Evolutionary conservation across 1,140 invertebrate genomes (phyloP).

Genomic region (Dreissena rostriformis): DNA sequence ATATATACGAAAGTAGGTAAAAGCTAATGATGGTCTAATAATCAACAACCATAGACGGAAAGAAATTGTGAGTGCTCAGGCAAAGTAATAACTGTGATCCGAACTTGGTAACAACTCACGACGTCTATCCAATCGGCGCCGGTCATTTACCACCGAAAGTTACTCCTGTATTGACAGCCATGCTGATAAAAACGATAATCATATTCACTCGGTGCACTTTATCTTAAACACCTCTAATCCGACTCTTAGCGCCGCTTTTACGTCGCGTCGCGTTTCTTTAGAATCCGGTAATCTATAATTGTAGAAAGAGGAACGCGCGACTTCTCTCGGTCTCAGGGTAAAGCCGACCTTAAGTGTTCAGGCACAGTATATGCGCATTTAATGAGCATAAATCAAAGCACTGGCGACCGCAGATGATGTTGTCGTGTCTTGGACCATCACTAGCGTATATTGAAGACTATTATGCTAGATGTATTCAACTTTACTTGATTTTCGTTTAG

Average conservation of each 20-base stretch:
- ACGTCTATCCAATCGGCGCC: not conserved
- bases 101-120: not conserved
- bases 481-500: no score
- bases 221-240: constrained; percentile 36
- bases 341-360: constrained; percentile 35
- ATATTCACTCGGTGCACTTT: constrained; percentile 37
- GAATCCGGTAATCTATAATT: constrained; percentile 53
- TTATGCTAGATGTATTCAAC: no score
- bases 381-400: constrained; percentile 37
- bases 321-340: constrained; percentile 30
- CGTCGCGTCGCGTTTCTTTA: constrained; percentile 29
- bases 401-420: not conserved
- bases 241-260: constrained; percentile 37
- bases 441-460: no score
- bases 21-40: no score
- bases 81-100: not conserved
- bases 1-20: no score
- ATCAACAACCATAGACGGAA: no score
- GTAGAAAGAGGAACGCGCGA: constrained; percentile 43
- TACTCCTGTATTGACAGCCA: constrained; percentile 41
- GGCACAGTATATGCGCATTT: constrained; percentile 25
- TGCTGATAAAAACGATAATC: constrained; percentile 51
- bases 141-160: constrained; percentile 45
- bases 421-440: not conserved
- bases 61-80: no score